phyloP scores from a whole-genome alignment of 2,113 vertebrate genomes.

The Nothoprocta perdicaria region DNA sequence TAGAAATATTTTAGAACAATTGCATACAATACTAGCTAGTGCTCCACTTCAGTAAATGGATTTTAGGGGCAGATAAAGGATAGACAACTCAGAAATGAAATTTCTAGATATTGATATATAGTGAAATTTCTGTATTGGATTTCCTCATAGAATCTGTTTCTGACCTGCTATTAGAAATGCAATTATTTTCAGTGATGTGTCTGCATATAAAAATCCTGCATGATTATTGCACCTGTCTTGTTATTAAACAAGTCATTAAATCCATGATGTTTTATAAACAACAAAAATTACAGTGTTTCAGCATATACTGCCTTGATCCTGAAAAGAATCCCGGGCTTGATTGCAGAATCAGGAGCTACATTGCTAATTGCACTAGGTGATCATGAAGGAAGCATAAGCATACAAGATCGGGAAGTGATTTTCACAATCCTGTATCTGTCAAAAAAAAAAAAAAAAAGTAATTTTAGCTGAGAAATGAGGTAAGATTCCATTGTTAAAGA shows the following conservation, averaged over 20 bases:
- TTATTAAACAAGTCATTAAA: constrained; percentile 47
- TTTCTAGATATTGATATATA: neutral
- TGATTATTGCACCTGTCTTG: constrained; percentile 5
- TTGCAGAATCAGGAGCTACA: neutral
- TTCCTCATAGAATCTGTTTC: constrained; percentile 18
- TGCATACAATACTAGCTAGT: neutral
- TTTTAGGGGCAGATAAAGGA: neutral
- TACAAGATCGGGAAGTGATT: neutral
- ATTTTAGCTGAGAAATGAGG: constrained; percentile 7
- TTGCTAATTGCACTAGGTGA: neutral
- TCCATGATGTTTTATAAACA: neutral
- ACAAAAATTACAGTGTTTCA: neutral
- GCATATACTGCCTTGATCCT: neutral
- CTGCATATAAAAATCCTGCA: constrained; percentile 5
- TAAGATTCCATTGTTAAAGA: constrained; percentile 3
- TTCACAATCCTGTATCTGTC: neutral
- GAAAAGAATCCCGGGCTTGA: neutral
- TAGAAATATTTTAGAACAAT: neutral
- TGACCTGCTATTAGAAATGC: neutral
- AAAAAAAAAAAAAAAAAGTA: neutral
- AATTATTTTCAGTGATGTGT: neutral
- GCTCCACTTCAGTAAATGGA: neutral
- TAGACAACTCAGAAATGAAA: neutral
- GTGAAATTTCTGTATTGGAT: neutral
- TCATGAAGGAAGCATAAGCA: neutral